Evolutionary conservation across 2,797 vertebrate genomes (phyloP).

Genomic region (Esox lucius): DNA sequence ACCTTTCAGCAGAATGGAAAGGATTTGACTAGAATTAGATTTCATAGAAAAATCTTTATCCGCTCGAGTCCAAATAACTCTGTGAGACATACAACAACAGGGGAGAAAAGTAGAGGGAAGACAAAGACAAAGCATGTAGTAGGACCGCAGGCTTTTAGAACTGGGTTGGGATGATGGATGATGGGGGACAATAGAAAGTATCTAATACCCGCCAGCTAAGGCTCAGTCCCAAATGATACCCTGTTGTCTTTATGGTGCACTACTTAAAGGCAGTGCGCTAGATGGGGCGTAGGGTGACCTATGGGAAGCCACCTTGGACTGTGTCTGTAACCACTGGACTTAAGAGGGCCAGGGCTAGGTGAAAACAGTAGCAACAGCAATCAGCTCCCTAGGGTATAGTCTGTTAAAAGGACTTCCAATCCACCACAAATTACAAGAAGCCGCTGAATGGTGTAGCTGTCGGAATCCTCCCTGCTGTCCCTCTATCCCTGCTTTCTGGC

Average conservation of each 20-base stretch:
- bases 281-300: too few species aligned
- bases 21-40: background rate
- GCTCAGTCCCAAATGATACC: background rate
- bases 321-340: too few species aligned
- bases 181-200: too few species aligned
- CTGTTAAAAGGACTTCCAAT: slow-evolving; percentile 5
- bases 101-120: background rate
- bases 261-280: background rate
- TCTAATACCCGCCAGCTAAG: background rate
- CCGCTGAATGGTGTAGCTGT: slow-evolving; percentile 43
- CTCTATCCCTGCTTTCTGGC: slow-evolving; percentile 51
- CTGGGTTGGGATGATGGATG: too few species aligned
- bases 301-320: too few species aligned
- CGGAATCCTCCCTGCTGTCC: slow-evolving; percentile 38
- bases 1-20: background rate
- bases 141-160: background rate
- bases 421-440: slow-evolving; percentile 46
- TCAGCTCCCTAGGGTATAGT: too few species aligned
- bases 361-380: too few species aligned
- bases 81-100: background rate
- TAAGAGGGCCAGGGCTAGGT: too few species aligned
- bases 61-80: background rate
- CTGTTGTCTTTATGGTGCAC: background rate
- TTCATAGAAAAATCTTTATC: background rate
- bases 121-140: background rate